Evolutionary conservation across 2,113 vertebrate species (phyloP).

Genomic region (Phyllostomus hastatus): DNA sequence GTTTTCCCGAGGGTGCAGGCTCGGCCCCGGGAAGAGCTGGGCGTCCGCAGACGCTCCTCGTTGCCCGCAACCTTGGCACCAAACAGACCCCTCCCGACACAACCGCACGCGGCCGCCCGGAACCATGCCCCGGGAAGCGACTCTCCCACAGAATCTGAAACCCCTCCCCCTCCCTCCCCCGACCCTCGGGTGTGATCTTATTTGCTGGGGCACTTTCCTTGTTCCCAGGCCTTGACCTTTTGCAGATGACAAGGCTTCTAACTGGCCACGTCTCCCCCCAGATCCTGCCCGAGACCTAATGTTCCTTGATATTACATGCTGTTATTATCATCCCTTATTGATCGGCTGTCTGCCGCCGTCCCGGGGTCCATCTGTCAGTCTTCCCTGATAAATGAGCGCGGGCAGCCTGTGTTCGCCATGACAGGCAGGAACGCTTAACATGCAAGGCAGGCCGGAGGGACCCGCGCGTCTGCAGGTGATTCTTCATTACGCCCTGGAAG

Average conservation of each 20-base stretch:
- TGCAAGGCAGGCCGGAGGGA: conserved; percentile 19
- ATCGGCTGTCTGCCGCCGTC: conserved; percentile 76
- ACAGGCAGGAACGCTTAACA: conserved; percentile 58
- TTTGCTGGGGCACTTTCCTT: conserved; percentile 72
- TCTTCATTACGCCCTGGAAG: not conserved
- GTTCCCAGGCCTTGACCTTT: conserved; percentile 68
- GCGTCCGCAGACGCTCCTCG: not conserved
- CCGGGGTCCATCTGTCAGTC: conserved; percentile 74
- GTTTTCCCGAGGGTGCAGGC: not conserved
- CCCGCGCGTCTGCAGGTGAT: conserved; percentile 19
- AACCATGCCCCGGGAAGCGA: conserved; percentile 41
- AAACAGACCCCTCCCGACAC: not conserved
- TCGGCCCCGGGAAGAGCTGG: not conserved
- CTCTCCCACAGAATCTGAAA: conserved; percentile 45
- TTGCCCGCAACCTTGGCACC: fast-evolving
- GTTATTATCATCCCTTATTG: conserved; percentile 79
- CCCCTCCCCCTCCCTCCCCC: conserved; percentile 10
- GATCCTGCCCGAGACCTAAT: conserved; percentile 72
- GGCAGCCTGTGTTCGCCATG: conserved; percentile 58
- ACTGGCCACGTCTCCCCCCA: conserved; percentile 69
- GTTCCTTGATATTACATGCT: conserved; percentile 77
- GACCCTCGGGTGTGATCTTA: conserved; percentile 64
- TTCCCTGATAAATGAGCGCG: conserved; percentile 72
- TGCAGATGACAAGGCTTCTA: conserved; percentile 63
- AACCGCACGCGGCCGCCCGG: not conserved